phyloP scores from a whole-genome alignment of 2,797 vertebrate genomes.

The Macropus fuliginosus region DNA sequence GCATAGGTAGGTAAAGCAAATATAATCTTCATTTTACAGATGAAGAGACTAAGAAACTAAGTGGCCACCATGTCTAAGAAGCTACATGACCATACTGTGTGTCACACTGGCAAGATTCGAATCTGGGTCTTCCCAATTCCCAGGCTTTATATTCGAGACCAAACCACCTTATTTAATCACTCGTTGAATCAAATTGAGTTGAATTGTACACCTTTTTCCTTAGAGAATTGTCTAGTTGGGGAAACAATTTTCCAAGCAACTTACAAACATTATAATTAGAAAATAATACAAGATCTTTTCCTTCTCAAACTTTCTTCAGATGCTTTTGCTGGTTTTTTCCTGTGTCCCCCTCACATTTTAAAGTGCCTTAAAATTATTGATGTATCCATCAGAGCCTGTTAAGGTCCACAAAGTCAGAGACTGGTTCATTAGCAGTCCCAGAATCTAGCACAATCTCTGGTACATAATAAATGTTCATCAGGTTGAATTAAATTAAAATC shows the following conservation, averaged over 20 bases:
- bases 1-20: neutral
- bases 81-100: neutral
- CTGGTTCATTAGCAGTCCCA: neutral
- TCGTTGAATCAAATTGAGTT: neutral
- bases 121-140: slow-evolving; percentile 3
- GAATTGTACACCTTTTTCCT: neutral
- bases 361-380: neutral
- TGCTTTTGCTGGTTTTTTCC: neutral
- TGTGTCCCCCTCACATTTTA: neutral
- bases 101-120: neutral
- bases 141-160: neutral
- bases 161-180: neutral
- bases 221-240: neutral
- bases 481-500: neutral
- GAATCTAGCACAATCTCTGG: neutral
- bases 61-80: too few relatives aligned
- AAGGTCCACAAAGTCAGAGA: neutral
- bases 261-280: neutral
- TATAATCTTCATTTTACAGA: neutral
- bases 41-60: neutral
- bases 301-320: neutral
- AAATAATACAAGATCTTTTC: neutral
- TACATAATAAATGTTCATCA: neutral
- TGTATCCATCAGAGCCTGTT: neutral
- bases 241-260: neutral